A percentile compares a stretch with the other conserved stretches of the same genome.
Evolutionary conservation across 2,888 invertebrate species (phyloP).

Genomic region (Sesia apiformis): DNA sequence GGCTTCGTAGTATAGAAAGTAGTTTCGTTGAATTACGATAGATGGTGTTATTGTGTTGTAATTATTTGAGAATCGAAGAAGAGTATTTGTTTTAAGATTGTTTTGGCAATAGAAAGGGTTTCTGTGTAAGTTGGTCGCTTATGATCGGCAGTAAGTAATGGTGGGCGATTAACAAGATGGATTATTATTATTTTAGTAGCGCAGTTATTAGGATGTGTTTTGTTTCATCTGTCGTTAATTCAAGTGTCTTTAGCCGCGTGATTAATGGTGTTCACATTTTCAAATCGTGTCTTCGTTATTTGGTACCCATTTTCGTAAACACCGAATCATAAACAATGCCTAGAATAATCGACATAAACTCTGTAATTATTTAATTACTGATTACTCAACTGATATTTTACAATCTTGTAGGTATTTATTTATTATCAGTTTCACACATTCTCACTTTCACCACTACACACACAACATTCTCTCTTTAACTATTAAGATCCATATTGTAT

Average conservation of each 20-base stretch:
- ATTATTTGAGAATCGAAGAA: constrained; percentile 11
- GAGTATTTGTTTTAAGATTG: constrained; percentile 4
- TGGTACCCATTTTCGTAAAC: no score
- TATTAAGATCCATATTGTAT: no score
- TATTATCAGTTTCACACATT: no score
- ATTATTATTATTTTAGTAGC: constrained; percentile 9
- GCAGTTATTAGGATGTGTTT: constrained; percentile 5
- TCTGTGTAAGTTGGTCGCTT: constrained; percentile 4
- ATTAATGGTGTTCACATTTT: constrained; percentile 8
- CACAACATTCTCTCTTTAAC: no score
- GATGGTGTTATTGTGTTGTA: constrained; percentile 39
- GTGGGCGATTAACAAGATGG: constrained; percentile 16
- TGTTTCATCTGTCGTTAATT: constrained; percentile 7
- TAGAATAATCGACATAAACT: no score
- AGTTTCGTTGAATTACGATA: constrained; percentile 11
- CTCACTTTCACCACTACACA: no score
- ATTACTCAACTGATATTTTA: no score
- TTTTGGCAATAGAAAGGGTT: constrained; percentile 5
- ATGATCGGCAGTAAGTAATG: constrained; percentile 13
- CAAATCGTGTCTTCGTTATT: no score
- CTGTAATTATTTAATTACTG: no score
- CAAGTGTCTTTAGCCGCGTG: constrained; percentile 10
- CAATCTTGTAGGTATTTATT: no score
- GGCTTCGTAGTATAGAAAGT: neutral
- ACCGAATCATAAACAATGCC: no score